Conservation (phyloP, 2,113 vertebrate genomes). For the Scolopax mira region DNA sequence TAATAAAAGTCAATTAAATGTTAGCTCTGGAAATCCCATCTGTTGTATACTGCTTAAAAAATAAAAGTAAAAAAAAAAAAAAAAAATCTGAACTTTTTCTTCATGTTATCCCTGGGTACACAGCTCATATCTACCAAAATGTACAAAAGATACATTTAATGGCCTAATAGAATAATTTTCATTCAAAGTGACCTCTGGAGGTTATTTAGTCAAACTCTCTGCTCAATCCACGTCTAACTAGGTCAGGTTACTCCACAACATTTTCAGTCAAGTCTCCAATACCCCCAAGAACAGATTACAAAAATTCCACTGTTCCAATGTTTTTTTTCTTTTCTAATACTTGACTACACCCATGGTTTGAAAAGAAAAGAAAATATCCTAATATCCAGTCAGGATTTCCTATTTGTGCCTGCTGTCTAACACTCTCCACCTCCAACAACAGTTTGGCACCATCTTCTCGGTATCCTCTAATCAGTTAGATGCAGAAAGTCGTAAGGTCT, state of each 20-base stretch:
- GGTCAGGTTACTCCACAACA: background rate
- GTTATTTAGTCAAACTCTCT: background rate
- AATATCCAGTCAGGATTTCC: background rate
- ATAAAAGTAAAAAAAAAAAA: background rate
- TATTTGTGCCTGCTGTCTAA: background rate
- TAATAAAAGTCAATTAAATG: constrained; percentile 34
- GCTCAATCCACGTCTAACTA: background rate
- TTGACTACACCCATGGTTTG: background rate
- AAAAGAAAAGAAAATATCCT: background rate
- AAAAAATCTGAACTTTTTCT: background rate
- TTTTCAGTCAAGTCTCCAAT: background rate
- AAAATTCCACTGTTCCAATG: background rate
- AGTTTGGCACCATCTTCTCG: background rate
- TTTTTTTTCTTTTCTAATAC: background rate
- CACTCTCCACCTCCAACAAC: background rate
- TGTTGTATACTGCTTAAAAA: background rate
- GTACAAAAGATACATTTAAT: background rate
- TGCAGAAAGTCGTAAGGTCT: background rate
- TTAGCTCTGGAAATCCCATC: background rate
- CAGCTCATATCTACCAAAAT: background rate
- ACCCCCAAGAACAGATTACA: background rate
- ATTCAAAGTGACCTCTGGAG: background rate
- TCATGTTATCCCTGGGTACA: background rate
- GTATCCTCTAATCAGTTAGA: accelerated
- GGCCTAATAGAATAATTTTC: background rate